phyloP scores from a whole-genome alignment of 2,797 vertebrate species.

The Danio choprae region DNA sequence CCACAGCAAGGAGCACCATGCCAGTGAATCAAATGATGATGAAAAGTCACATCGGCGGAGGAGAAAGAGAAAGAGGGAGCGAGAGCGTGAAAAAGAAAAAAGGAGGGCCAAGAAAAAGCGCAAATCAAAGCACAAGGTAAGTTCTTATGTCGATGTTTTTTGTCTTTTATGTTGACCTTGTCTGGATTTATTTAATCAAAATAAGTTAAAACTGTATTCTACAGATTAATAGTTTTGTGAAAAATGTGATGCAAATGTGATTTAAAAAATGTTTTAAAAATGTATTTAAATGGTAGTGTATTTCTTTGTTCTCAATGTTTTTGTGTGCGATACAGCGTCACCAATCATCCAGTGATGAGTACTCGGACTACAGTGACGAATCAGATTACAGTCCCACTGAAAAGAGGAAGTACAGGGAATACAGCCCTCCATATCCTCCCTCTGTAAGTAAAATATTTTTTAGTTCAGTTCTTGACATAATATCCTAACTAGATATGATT shows the following conservation, averaged over 20 bases:
- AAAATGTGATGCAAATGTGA: not conserved
- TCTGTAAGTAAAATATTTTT: conserved; percentile 77
- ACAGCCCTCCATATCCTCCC: conserved; percentile 87
- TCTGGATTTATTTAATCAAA: not conserved
- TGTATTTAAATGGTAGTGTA: too few relatives aligned
- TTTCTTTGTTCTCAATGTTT: not conserved
- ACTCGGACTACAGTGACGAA: conserved; percentile 92
- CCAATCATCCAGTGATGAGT: conserved; percentile 92
- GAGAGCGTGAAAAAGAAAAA: conserved; percentile 90
- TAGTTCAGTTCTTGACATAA: not conserved
- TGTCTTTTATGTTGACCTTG: not conserved
- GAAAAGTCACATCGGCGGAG: conserved; percentile 89
- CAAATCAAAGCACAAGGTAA: conserved; percentile 95
- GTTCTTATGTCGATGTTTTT: conserved; percentile 21
- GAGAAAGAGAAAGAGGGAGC: conserved; percentile 89
- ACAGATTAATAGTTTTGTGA: not conserved
- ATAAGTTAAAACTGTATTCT: not conserved
- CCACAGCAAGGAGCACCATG: conserved; percentile 83
- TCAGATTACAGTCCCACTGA: conserved; percentile 93
- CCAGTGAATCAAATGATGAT: conserved; percentile 82
- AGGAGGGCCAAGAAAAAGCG: conserved; percentile 92
- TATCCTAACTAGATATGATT: not conserved
- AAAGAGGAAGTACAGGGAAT: conserved; percentile 91
- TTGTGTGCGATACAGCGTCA: conserved; percentile 81
- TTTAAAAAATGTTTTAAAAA: too few relatives aligned